These are phyloP conservation scores for Agapornis canus DNA, from an alignment of 2,797 vertebrate species.

Conservation along the genomic window DNA sequence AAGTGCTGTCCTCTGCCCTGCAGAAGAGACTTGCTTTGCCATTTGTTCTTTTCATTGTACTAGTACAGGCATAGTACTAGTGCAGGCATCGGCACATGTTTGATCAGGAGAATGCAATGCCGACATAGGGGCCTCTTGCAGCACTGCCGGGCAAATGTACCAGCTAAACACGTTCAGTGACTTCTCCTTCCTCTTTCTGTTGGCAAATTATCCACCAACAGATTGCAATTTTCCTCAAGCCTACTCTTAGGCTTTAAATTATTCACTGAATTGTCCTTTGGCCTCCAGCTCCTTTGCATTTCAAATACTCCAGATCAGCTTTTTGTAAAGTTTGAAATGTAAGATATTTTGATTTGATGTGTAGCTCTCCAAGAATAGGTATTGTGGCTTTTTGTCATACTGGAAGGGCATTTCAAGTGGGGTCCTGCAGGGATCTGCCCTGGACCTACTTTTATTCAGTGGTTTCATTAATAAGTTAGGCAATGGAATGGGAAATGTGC, in stretches of 20 bases:
- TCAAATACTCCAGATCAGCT: conserved; percentile 30
- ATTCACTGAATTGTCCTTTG: conserved; percentile 53
- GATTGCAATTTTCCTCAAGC: conserved; percentile 17
- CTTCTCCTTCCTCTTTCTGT: conserved; percentile 8
- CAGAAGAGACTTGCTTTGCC: neutral
- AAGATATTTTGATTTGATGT: conserved; percentile 1
- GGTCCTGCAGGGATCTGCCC: conserved; percentile 27
- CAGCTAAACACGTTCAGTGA: neutral
- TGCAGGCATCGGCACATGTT: fast-evolving
- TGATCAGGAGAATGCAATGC: neutral
- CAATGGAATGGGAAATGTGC: neutral
- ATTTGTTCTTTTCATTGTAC: neutral
- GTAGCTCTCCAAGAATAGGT: neutral
- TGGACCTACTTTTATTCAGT: conserved; percentile 3
- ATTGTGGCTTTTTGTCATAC: neutral
- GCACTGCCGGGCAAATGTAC: neutral
- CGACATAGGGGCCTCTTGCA: neutral
- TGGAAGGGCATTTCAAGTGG: conserved; percentile 30
- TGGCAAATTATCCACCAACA: conserved; percentile 1
- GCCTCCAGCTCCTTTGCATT: conserved; percentile 40
- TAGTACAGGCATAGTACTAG: fast-evolving
- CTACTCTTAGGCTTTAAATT: conserved; percentile 30
- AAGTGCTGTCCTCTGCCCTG: neutral
- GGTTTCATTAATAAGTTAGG: conserved; percentile 56
- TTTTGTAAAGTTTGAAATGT: conserved; percentile 47